Conservation (phyloP, 2,888 invertebrate genomes). For the Chrysina gloriosa region DNA sequence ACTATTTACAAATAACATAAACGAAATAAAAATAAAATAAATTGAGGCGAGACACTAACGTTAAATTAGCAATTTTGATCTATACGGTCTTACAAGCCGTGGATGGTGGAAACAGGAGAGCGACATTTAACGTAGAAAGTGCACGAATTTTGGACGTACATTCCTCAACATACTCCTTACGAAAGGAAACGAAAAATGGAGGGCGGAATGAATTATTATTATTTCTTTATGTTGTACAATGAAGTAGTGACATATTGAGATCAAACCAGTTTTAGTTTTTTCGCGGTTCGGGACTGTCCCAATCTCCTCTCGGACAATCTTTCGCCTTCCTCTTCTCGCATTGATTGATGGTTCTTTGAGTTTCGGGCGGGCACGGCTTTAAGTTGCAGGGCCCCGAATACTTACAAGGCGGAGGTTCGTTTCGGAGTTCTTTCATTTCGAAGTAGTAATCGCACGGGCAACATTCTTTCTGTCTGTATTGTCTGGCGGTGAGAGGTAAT, state of each 20-base stretch:
- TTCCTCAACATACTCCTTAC: no score
- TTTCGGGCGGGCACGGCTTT: conserved; percentile 16
- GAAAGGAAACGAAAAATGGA: no score
- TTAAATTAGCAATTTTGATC: no score
- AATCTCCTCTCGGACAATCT: conserved; percentile 36
- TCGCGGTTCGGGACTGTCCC: conserved; percentile 19
- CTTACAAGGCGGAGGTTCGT: not conserved
- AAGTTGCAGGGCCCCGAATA: not conserved
- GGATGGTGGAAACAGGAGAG: no score
- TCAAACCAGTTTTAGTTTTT: not conserved
- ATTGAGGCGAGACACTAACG: no score
- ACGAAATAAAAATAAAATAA: no score
- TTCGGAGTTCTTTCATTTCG: conserved; percentile 4
- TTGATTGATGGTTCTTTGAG: conserved; percentile 26
- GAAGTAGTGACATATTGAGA: not conserved
- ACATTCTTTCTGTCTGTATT: conserved; percentile 31
- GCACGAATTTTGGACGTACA: no score
- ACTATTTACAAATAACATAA: no score
- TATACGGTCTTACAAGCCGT: no score
- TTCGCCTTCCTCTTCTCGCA: conserved; percentile 11
- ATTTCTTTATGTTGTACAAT: no score
- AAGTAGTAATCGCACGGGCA: conserved; percentile 24
- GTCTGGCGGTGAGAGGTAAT: conserved; percentile 29
- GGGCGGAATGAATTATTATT: no score
- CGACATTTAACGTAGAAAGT: no score